Evolutionary conservation across 92 coral and sea anemone species (phyloP).

Genomic region (Desmophyllum pertusum): DNA sequence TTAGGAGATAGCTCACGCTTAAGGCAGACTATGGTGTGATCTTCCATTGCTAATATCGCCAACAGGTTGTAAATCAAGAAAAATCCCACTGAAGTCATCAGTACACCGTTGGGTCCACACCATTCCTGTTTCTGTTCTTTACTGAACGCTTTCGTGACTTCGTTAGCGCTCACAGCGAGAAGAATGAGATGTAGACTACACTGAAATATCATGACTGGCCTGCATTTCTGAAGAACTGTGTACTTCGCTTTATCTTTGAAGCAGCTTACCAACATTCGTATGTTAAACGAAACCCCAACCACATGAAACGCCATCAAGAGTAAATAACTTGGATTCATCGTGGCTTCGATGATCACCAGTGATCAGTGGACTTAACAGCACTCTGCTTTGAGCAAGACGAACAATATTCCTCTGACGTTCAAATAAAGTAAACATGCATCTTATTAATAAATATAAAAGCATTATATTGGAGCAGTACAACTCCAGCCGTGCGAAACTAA

Average conservation of each 20-base stretch:
- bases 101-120: background rate
- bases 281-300: background rate
- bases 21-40: background rate
- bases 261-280: slow-evolving; percentile 17
- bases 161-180: background rate
- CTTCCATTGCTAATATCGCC: background rate
- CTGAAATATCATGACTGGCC: background rate
- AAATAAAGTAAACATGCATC: too few relatives aligned
- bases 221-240: background rate
- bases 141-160: background rate
- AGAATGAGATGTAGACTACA: background rate
- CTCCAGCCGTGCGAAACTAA: too few relatives aligned
- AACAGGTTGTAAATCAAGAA: slow-evolving; percentile 11
- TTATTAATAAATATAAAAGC: too few relatives aligned
- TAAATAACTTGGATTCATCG: background rate
- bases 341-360: too few relatives aligned
- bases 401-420: too few relatives aligned
- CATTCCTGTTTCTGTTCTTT: background rate
- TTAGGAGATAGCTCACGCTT: background rate
- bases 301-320: background rate
- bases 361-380: too few relatives aligned
- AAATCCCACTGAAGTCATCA: background rate
- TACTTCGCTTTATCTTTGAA: slow-evolving; percentile 9
- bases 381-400: too few relatives aligned
- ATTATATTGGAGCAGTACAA: too few relatives aligned